Base-by-base conservation (phyloP, 2,113 vertebrate genomes). In the Thamnophis sirtalis region DNA sequence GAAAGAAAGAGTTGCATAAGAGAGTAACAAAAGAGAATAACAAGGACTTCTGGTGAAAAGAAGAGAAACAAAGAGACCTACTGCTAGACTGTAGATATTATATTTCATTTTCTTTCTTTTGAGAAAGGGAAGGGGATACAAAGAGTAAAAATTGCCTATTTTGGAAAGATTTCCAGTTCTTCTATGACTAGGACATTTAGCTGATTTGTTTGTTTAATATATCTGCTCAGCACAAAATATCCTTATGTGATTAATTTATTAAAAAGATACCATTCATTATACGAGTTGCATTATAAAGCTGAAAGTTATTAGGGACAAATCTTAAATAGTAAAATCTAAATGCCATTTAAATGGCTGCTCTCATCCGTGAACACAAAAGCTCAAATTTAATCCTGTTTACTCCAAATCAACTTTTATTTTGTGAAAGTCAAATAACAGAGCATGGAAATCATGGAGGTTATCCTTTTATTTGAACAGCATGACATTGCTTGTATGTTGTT, bases 401-500 rank as follows among this genome's bases (percentile, higher is more conserved):
- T 2, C 94, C 92, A 94, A 96, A 56, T 24, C 80, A 15, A 0
- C 1, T 55, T 95, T 95, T 94, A 92, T 90, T 9, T 87, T 92
- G 50, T 89, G 87, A 92, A 95, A 95, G 89, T 92, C 60, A 94
- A 95, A 93, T 95, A 90, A 87, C 68, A 94, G 5, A 94, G 26
- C 73, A 93, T 94, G 92, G 85, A 95, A 91, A 92, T 3, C 56
- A 73, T 0, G 91, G 87, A 95, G 91, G 48, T 94, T 96, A 93
- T 88, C 3, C 55, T 15, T 96, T 96, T 93, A 95, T 95, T 91
- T 95, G 90, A 94, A 93, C 91, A 93, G 89, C 89, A 24, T 90
- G 91, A 93, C 92, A 95, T 92, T 63, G 49, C 1, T 22, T 89
- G 4, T 88, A 43, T 93, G 53, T 58, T 94, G 95, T 96, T 95